Evolutionary conservation across 2,888 invertebrate genomes (phyloP), one percentile per base, ranked within the genome.

Genomic region (Neria commutata): DNA sequence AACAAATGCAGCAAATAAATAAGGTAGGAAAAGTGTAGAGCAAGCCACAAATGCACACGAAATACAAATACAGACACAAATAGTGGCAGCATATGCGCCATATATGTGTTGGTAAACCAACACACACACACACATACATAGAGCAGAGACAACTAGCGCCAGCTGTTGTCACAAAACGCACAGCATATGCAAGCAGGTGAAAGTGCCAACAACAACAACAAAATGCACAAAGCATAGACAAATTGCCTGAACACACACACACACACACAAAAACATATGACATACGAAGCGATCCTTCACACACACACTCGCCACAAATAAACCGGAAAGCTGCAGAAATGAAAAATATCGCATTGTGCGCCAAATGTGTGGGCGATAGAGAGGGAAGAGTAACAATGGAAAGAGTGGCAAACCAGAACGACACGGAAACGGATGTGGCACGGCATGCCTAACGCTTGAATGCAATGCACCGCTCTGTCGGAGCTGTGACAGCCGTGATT

Each of bases 371-470:
- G n/a, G n/a, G n/a, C n/a, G n/a, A n/a, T n/a, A 11, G 29, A 29
- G 29, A 6, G 6, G 29, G 11, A 5, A 29, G 6, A 8, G 11
- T 29, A 8, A 29, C 5, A 29, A 29, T 29, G 29, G 5, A 29
- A 29, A 29, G 11, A 29, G 29, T 29, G 11, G 5, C 11, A 29
- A 8, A 11, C 29, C 29, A 29, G 5, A 29, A 64, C 60, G 60
- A 60, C 61, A 64, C 64, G 64, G 64, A 64, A 58, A 58, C 64
- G 64, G 64, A 62, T 64, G 64, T 64, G 64, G 64, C 60, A 62
- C 60, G 56, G 61, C 60, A 60, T 60, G 58, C 61, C 58, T 58
- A 54, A 55, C 49, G 40, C 51, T 45, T 50, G 48, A 54, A 51
- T 58, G 61, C 61, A 14, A 8, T 29, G 21, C 21, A 21, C 4